Evolutionary conservation across 2,113 vertebrate species (phyloP), one percentile per base, ranked within the genome.

Genomic region (Myxocyprinus asiaticus): DNA sequence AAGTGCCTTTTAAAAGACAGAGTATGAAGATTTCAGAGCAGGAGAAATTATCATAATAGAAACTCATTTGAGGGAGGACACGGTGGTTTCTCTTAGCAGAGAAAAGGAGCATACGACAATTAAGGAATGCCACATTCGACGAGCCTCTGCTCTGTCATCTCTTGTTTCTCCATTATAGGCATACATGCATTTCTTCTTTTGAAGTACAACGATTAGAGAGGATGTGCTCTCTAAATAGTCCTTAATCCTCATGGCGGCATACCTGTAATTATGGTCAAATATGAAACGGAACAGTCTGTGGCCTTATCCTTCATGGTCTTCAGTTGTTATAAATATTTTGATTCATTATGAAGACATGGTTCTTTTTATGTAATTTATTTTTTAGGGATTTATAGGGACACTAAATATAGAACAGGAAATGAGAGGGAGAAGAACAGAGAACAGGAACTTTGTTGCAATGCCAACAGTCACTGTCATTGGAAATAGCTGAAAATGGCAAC

Each of bases 41-140:
- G 14, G 33, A 51, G 59, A 78, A 84, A 84, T 81, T 43, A 81
- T 84, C 15, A 85, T 62, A 76, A 76, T 83, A 79, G 80, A 84
- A 80, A 67, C 80, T 78, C 62, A 85, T 70, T 63, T 42, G 44
- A 64, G 70, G 63, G 47, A 6, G 11, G 45, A 55, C 0, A n/a
- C 22, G n/a, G 1, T 15, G 43, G 9, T 81, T 69, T 76, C 79
- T 80, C 77, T 67, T 43, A 48, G 48, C 4, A 7, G 47, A 75
- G 53, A 51, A 82, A 33, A 72, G 50, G 33, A 85, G 48, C 74
- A 53, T 42, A 45, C 81, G 55, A 82, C 86, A 85, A 87, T 88
- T 89, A 80, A 81, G 62, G 58, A 72, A 69, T 70, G 73, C 9
- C 15, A 48, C 44, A 22, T 82, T 69, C 77, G 70, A 51, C 59